Conservation (phyloP, 2,113 vertebrate genomes). For the Tringa solitaria region DNA sequence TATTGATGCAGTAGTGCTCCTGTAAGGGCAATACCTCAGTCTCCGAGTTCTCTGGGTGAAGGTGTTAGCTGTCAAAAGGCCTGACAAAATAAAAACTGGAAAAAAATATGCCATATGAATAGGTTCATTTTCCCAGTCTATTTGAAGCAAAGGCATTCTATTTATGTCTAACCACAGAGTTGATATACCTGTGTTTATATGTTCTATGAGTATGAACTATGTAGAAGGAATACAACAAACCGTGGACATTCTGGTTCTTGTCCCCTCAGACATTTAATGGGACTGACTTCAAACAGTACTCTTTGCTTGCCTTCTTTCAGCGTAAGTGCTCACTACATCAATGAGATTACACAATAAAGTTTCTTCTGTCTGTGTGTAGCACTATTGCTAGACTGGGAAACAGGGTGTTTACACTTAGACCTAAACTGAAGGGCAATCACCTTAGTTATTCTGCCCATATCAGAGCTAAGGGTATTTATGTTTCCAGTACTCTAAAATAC, state of each 20-base stretch:
- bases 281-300: background rate
- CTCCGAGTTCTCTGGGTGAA: background rate
- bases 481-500: background rate
- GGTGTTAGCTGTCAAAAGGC: background rate
- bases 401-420: background rate
- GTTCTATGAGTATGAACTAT: background rate
- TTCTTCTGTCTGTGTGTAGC: background rate
- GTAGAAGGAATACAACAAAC: slow-evolving; percentile 1
- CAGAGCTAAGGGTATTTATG: background rate
- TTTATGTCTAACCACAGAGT: slow-evolving; percentile 2
- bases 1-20: background rate
- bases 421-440: background rate
- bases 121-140: background rate
- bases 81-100: background rate
- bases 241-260: background rate
- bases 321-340: background rate
- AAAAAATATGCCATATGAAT: background rate
- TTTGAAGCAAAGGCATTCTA: background rate
- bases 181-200: slow-evolving; percentile 30
- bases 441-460: background rate
- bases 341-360: background rate
- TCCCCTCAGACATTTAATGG: slow-evolving; percentile 20
- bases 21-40: background rate
- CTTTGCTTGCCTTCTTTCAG: background rate
- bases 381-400: background rate